Base-by-base conservation (phyloP, 2,113 vertebrate genomes). In the Indri indri region DNA sequence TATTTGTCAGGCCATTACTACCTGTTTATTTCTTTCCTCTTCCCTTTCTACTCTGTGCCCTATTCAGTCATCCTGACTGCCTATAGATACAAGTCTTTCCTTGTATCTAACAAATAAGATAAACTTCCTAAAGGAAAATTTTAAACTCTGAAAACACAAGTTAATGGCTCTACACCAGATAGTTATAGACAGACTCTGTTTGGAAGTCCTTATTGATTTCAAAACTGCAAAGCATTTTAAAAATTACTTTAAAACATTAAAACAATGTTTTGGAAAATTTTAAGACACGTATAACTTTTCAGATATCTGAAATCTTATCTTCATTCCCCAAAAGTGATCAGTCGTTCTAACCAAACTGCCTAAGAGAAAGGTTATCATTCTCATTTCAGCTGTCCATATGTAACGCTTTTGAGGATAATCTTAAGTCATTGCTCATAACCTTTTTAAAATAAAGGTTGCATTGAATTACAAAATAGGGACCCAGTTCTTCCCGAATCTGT, bases 221-320 rank as follows among this genome's bases (percentile, higher is more conserved):
- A 85, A 83, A 90, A 77, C 14, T 17, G 8, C 8, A 70, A 81
- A 73, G 3, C 27, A 89, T 83, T 93, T 83, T 71, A 9, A 4
- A 59, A 96, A 83, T 74, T 85, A 73, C 23, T 54, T 94, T 73
- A 73, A 76, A 95, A 86, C 27, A 81, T 88, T 85, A 88, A 85
- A 82, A 65, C 10, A 77, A 94, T 54, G 30, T 45, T 91, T 96
- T 40, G 40, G 63, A 32, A 84, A 92, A 95, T 71, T 34, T 87
- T 68, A 91, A 88, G 42, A 92, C 10, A 50, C 23, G 23, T 59
- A 32, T 47, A 80, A 52, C 37, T 95, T 90, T 76, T 54, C 61
- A 81, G 32, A 61, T 59, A 71, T 13, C 25, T 93, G 30, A 81
- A 97, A 89, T 91, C 16, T 2, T 34, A 23, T 76, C 66, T 88